Percentiles rank a stretch among this genome's conserved stretches.
Evolutionary conservation across 2,113 vertebrate genomes (phyloP).

Genomic region (Speoplatyrhinus poulsoni): DNA sequence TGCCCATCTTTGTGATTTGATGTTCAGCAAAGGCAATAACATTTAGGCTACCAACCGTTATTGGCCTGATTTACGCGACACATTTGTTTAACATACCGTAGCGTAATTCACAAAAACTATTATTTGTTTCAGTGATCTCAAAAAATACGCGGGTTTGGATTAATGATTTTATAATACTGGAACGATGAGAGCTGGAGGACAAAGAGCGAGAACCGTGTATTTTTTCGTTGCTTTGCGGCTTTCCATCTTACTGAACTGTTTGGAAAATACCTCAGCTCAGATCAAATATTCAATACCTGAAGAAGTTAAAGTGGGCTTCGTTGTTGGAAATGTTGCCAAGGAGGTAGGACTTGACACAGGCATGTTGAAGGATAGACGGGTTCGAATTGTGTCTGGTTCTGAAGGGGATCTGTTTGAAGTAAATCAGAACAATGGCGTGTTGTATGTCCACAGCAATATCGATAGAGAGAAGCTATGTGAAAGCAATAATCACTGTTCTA

Average conservation of each 20-base stretch:
- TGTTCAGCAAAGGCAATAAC: not conserved
- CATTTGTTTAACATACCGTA: not conserved
- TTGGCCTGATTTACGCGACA: not conserved
- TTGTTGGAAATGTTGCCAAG: slow-evolving; percentile 72
- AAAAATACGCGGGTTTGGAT: slow-evolving; percentile 2
- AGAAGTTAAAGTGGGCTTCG: slow-evolving; percentile 55
- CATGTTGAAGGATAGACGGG: slow-evolving; percentile 48
- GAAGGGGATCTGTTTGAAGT: slow-evolving; percentile 52
- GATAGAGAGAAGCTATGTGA: slow-evolving; percentile 70
- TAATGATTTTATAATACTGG: not conserved
- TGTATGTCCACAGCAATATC: slow-evolving; percentile 55
- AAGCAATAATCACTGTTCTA: slow-evolving; percentile 38
- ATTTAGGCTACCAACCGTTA: not conserved
- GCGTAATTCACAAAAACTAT: too few species aligned
- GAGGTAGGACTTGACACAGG: slow-evolving; percentile 70
- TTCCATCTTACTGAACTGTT: too few species aligned
- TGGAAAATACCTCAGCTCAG: slow-evolving; percentile 49
- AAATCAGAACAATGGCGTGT: slow-evolving; percentile 62
- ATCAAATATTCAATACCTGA: slow-evolving; percentile 73
- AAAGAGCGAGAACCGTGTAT: slow-evolving; percentile 36
- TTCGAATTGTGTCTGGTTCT: slow-evolving; percentile 68
- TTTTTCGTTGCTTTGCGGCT: slow-evolving; percentile 35
- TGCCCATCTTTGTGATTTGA: slow-evolving; percentile 14
- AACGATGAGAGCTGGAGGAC: slow-evolving; percentile 53
- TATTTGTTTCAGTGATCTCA: too few species aligned